Conservation (phyloP, 2,797 vertebrate genomes). For the Neostethus bicornis region DNA sequence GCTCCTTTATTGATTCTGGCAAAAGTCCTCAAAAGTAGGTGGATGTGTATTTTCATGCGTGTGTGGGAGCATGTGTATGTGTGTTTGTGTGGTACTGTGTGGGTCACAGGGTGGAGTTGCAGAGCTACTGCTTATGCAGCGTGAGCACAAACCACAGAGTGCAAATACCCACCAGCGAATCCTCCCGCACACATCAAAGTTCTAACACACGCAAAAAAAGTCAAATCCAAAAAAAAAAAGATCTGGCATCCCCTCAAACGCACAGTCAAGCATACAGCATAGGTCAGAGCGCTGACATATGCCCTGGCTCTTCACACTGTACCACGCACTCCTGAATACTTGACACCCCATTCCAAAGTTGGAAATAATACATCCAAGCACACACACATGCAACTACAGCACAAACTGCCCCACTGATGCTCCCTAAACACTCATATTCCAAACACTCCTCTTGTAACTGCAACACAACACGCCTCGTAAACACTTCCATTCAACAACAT, state of each 20-base stretch:
- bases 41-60: constrained; percentile 36
- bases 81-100: constrained; percentile 30
- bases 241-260: constrained; percentile 51
- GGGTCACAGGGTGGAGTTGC: constrained; percentile 61
- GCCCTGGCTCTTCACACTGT: constrained; percentile 31
- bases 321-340: constrained; percentile 28
- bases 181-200: constrained; percentile 49
- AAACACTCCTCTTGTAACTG: constrained; percentile 51
- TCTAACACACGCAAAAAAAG: constrained; percentile 22
- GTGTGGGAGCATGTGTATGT: constrained; percentile 17
- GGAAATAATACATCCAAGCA: constrained; percentile 35
- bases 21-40: constrained; percentile 70
- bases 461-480: constrained; percentile 61
- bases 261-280: constrained; percentile 36
- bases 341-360: constrained; percentile 14
- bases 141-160: constrained; percentile 41
- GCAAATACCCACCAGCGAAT: constrained; percentile 53
- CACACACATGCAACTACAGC: constrained; percentile 39
- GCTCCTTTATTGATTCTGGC: constrained; percentile 78
- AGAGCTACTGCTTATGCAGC: constrained; percentile 26
- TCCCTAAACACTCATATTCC: constrained; percentile 42
- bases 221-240: constrained; percentile 11
- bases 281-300: constrained; percentile 31
- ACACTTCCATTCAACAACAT: constrained; percentile 67
- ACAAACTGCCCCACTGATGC: constrained; percentile 41